Base-by-base conservation (phyloP, 2,888 invertebrate genomes). In the Stenoptilia bipunctidactyla region DNA sequence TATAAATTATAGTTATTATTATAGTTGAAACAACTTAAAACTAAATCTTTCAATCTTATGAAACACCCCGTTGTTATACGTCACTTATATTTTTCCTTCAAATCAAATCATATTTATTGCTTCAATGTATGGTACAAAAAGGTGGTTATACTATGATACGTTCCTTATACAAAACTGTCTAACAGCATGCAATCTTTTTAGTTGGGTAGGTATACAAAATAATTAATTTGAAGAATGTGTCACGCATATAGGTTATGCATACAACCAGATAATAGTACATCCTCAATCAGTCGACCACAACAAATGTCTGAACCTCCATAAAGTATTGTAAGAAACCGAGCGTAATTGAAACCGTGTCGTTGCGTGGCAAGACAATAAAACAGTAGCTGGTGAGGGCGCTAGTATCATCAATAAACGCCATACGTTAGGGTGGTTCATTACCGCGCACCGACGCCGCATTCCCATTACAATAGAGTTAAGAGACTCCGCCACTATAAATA, bases 401-500 rank as follows among this genome's bases (percentile, higher is more conserved):
- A 56, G 65, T 57, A 56, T 72, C 76, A 77, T 79, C 79, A 79
- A 79, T 79, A 79, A 76, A 69, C 70, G 66, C 70, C 70, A 71
- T 74, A 76, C 66, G 67, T 76, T 73, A 74, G 60, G 64, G 61
- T 67, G 64, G 75, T 77, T 79, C 79, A 77, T 82, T 79, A 79
- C 70, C 53, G 63, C 59, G 64, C 61, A 55, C 62, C 63, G 68
- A 71, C 73, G 75, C 73, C 71, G 61, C 72, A 65, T 73, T 57
- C 69, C 74, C 76, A 77, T 80, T 80, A 79, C 74, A 54, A 54
- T 53, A 68, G 69, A 79, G 79, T 77, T 76, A 80, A 64, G 73
- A 74, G 76, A 71, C 74, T 68, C 70, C 66, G 63, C 61, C 61
- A 61, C 77, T 70, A 79, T 82, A 83, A 82, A 82, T 79, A 77